phyloP scores from a whole-genome alignment of 2,113 vertebrate species.

The Zapus hudsonius region DNA sequence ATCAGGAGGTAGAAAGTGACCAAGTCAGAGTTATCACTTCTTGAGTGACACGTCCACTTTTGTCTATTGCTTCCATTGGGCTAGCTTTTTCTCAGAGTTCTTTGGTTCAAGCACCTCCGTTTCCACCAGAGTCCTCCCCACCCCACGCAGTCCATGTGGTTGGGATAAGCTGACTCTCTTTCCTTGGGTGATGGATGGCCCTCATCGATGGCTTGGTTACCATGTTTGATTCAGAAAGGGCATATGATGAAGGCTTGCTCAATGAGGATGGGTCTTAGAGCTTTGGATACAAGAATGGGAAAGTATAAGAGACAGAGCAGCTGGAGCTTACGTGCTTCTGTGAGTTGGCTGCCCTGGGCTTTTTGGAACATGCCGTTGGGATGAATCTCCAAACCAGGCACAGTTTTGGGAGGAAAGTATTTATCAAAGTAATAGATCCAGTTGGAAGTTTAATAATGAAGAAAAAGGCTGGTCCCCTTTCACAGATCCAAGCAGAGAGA shows the following conservation, averaged over 20 bases:
- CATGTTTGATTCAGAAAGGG: neutral
- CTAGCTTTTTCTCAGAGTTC: accelerated
- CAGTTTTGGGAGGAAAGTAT: no score
- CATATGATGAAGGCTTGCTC: neutral
- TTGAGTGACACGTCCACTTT: no score
- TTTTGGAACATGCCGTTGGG: no score
- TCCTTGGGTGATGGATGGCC: neutral
- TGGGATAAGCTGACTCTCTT: neutral
- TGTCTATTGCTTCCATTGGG: neutral
- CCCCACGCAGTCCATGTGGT: neutral
- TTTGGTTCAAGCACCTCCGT: neutral
- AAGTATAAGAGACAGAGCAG: neutral
- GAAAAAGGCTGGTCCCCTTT: no score
- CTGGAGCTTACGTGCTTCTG: no score
- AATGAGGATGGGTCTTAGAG: neutral
- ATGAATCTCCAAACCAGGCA: no score
- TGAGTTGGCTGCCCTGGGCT: no score
- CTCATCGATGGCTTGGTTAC: accelerated
- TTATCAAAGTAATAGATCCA: no score
- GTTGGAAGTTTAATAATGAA: no score
- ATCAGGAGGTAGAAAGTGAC: neutral
- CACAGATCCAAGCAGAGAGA: no score
- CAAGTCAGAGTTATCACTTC: neutral
- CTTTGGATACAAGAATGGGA: accelerated
- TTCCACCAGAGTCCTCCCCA: accelerated